These are phyloP conservation scores for Anser cygnoides DNA, from an alignment of 2,113 vertebrate genomes.

Conservation along the genomic window DNA sequence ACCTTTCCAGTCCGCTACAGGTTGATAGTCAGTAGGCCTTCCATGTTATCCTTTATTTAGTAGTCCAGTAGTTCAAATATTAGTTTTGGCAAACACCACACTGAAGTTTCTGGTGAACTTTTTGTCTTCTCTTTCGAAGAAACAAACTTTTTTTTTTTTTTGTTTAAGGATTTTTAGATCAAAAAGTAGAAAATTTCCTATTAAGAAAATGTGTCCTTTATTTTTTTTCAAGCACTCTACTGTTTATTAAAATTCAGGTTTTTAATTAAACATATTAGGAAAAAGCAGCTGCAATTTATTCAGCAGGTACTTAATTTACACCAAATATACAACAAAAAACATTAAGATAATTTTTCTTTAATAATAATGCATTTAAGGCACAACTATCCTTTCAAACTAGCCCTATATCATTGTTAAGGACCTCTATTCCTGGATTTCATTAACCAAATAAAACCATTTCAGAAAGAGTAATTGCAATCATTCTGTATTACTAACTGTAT, in stretches of 20 bases:
- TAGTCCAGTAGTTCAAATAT: not conserved
- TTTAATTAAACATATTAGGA: not conserved
- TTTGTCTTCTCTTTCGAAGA: not conserved
- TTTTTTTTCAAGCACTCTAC: not conserved
- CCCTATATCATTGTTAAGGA: not conserved
- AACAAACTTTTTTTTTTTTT: not conserved
- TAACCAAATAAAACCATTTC: not conserved
- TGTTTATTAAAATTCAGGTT: not conserved
- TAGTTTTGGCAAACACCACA: not conserved
- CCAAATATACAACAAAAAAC: not conserved
- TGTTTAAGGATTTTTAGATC: not conserved
- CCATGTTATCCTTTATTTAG: not conserved
- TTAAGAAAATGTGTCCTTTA: not conserved
- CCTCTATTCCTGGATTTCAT: not conserved
- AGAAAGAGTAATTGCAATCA: conserved; percentile 5
- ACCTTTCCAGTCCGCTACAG: not conserved
- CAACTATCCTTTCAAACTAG: not conserved
- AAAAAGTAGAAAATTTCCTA: not conserved
- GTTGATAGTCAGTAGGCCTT: not conserved
- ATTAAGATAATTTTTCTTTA: not conserved
- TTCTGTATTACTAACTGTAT: not conserved
- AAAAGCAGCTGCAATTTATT: not conserved
- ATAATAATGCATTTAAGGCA: not conserved
- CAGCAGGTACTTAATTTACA: not conserved
- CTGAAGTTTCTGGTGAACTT: not conserved